Evolutionary conservation across 2,888 invertebrate species (phyloP).

Genomic region (Ophioninae sp.): DNA sequence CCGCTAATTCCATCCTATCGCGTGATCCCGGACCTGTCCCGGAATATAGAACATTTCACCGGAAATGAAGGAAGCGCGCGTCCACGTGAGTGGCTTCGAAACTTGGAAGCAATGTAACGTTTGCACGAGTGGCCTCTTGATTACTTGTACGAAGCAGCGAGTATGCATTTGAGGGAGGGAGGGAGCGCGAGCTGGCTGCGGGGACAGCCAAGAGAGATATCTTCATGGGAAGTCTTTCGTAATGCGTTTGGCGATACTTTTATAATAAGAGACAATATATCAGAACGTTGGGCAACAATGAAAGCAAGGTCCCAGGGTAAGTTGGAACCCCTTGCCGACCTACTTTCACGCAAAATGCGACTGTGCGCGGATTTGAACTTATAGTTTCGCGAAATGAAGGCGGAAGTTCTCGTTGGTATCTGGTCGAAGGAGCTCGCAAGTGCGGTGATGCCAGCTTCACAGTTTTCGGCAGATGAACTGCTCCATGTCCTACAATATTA

Average conservation of each 20-base stretch:
- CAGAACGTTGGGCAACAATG: background rate
- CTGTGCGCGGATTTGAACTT: background rate
- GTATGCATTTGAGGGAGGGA: constrained; percentile 5
- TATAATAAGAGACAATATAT: background rate
- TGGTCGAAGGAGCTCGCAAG: background rate
- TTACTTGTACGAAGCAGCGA: constrained; percentile 4
- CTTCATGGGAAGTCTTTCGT: background rate
- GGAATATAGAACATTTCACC: no score
- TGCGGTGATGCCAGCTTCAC: background rate
- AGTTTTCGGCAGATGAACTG: background rate
- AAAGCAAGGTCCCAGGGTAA: background rate
- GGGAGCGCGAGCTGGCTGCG: constrained; percentile 28
- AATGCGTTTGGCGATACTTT: background rate
- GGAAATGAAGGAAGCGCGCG: no score
- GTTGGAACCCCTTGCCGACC: background rate
- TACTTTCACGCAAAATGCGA: background rate
- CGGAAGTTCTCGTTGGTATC: no score
- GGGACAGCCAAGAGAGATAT: background rate
- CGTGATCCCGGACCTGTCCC: no score
- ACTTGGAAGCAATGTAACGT: constrained; percentile 13
- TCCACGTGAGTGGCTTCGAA: constrained; percentile 35
- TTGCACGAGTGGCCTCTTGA: constrained; percentile 37
- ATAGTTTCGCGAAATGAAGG: no score
- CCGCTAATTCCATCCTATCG: no score
- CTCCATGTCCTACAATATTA: background rate